A percentile compares a stretch with the other conserved stretches of the same genome.
phyloP scores from a whole-genome alignment of 1,140 invertebrate species.

The Oscheius sp. region DNA sequence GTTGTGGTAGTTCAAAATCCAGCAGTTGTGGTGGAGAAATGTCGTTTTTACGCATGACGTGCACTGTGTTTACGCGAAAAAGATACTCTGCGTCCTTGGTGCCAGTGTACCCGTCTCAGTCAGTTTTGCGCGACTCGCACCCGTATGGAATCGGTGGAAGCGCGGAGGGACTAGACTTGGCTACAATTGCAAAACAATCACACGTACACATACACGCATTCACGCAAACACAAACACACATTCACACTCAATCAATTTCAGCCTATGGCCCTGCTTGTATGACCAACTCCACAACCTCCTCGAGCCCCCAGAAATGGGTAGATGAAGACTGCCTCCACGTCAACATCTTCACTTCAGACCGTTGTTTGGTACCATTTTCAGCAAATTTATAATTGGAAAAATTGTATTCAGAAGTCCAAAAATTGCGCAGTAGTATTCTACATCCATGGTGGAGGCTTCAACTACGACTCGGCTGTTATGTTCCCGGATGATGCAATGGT shows the following conservation, averaged over 20 bases:
- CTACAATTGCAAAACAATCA: neutral
- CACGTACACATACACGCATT: neutral
- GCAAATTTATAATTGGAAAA: neutral
- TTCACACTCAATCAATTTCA: too few relatives aligned
- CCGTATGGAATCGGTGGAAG: too few relatives aligned
- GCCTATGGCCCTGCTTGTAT: constrained; percentile 27
- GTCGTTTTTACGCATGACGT: too few relatives aligned
- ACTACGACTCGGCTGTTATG: constrained; percentile 19
- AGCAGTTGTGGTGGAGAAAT: neutral
- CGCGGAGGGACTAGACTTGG: neutral
- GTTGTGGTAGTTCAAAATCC: neutral
- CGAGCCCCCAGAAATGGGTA: constrained; percentile 26
- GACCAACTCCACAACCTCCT: constrained; percentile 9
- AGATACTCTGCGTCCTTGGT: too few relatives aligned
- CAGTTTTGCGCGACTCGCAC: too few relatives aligned
- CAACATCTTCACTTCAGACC: constrained; percentile 13
- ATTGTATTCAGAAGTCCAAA: neutral
- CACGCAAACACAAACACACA: too few relatives aligned
- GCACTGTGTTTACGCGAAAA: too few relatives aligned
- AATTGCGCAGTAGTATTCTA: constrained; percentile 12
- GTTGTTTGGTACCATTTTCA: constrained; percentile 2
- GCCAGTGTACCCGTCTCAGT: too few relatives aligned
- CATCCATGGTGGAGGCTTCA: constrained; percentile 18
- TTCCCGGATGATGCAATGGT: neutral
- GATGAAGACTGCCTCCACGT: constrained; percentile 28